These are phyloP conservation scores for Muraenolepis orangiensis DNA, from an alignment of 2,797 vertebrate genomes.

Conservation along the genomic window DNA sequence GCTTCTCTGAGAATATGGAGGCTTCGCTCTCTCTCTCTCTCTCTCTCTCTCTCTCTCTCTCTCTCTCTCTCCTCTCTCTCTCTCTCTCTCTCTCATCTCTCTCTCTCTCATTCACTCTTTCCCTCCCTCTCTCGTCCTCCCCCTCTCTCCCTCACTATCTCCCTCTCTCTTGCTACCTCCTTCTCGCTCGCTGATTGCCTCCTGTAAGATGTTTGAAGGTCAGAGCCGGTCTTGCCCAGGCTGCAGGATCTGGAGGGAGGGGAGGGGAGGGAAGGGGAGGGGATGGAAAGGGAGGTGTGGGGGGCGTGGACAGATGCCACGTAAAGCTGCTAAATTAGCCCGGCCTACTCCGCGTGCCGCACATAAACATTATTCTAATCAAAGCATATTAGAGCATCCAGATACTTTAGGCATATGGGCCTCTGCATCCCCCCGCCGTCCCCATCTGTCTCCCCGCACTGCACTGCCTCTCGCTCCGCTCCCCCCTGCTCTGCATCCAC, in stretches of 20 bases:
- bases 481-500: too few relatives aligned
- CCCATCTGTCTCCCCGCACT: constrained; percentile 73
- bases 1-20: too few relatives aligned
- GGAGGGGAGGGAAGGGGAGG: constrained; percentile 56
- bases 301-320: constrained; percentile 69
- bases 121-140: neutral
- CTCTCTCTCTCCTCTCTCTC: neutral
- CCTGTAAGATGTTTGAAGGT: constrained; percentile 57
- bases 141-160: neutral
- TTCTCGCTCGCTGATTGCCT: constrained; percentile 25
- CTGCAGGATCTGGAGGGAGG: constrained; percentile 24
- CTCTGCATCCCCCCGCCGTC: constrained; percentile 62
- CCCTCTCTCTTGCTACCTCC: neutral
- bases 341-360: constrained; percentile 61
- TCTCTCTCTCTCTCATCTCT: neutral
- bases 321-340: constrained; percentile 74
- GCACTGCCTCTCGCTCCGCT: too few relatives aligned
- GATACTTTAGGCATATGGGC: constrained; percentile 78
- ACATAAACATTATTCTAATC: constrained; percentile 77
- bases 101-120: neutral
- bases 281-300: neutral
- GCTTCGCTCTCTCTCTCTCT: too few relatives aligned
- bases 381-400: constrained; percentile 76
- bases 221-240: constrained; percentile 36
- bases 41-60: too few relatives aligned